Percentiles rank a stretch among this genome's conserved stretches.
phyloP scores from a whole-genome alignment of 1,140 invertebrate genomes.

The Hirudo medicinalis region DNA sequence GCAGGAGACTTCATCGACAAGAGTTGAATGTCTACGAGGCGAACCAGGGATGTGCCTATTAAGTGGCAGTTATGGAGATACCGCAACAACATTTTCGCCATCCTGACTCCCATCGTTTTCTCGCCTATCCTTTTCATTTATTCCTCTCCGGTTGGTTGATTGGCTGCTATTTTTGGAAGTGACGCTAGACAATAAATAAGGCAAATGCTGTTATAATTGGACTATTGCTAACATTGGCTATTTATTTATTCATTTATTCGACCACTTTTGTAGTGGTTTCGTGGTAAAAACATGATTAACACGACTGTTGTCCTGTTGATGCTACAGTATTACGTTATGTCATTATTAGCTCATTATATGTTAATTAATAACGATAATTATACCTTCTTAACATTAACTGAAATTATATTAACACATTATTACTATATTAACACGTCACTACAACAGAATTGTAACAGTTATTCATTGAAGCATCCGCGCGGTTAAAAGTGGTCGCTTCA shows the following conservation, averaged over 20 bases:
- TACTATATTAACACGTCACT: too few species aligned
- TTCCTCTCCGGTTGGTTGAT: slow-evolving; percentile 10
- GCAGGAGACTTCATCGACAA: neutral
- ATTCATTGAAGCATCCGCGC: too few species aligned
- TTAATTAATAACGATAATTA: too few species aligned
- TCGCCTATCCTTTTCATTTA: slow-evolving; percentile 3
- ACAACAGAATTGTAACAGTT: too few species aligned
- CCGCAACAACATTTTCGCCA: slow-evolving; percentile 14
- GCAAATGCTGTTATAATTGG: neutral
- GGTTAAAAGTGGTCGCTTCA: too few species aligned
- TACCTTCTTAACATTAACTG: too few species aligned
- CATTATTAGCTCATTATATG: too few species aligned
- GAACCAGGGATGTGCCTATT: slow-evolving; percentile 14
- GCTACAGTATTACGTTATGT: neutral
- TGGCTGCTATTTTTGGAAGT: neutral
- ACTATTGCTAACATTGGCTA: too few species aligned
- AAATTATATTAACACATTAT: too few species aligned
- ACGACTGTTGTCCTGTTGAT: neutral
- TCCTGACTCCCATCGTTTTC: slow-evolving; percentile 15
- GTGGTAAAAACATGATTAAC: neutral
- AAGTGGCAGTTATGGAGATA: slow-evolving; percentile 13
- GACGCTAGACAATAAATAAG: neutral
- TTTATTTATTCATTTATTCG: neutral
- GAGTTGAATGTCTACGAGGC: neutral
- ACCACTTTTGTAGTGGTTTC: neutral